These are phyloP conservation scores for Chaitophorus viminalis DNA, from an alignment of 2,888 invertebrate species.

Conservation along the genomic window DNA sequence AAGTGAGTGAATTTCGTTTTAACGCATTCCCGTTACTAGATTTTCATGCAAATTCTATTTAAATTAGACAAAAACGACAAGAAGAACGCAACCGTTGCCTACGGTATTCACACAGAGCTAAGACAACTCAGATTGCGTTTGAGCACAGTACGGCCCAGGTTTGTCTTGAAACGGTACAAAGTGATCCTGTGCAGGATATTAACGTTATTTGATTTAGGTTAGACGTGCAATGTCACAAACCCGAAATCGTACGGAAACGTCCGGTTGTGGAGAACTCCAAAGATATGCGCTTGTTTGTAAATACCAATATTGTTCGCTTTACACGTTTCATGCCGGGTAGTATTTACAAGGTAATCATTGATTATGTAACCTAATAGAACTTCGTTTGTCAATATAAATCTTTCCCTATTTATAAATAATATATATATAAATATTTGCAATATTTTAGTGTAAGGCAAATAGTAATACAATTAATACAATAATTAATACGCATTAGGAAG, in stretches of 20 bases:
- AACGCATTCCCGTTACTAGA: neutral
- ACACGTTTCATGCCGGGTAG: neutral
- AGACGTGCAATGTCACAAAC: neutral
- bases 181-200: neutral
- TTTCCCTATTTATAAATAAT: no score
- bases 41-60: neutral
- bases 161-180: neutral
- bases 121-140: slow-evolving; percentile 36
- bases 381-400: no score
- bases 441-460: no score
- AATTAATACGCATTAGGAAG: no score
- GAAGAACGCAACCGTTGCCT: neutral
- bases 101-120: slow-evolving; percentile 18
- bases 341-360: slow-evolving; percentile 1
- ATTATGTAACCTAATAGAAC: no score
- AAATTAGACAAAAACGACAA: neutral
- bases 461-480: no score
- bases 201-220: slow-evolving; percentile 16
- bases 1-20: neutral
- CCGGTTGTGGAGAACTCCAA: neutral
- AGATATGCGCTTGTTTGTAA: neutral
- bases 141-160: slow-evolving; percentile 33
- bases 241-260: neutral
- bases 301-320: neutral
- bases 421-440: no score